Evolutionary conservation across 2,113 vertebrate genomes (phyloP).

Genomic region (Peromyscus californicus): DNA sequence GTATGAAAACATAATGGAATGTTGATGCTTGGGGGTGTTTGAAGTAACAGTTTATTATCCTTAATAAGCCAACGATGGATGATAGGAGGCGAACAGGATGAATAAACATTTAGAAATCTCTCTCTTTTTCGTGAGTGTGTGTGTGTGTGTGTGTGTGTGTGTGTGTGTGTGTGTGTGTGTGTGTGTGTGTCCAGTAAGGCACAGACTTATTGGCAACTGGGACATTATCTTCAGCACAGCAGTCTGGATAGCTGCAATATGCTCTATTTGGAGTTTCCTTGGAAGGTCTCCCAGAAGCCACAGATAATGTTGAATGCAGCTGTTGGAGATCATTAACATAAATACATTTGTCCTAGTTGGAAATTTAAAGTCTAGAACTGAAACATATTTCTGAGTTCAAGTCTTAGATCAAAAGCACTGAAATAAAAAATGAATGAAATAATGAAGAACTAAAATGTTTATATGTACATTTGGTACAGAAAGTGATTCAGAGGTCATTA

Average conservation of each 20-base stretch:
- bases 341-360: slow-evolving; percentile 72
- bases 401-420: not conserved
- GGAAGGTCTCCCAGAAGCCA: slow-evolving; percentile 72
- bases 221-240: slow-evolving; percentile 68
- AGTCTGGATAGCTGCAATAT: slow-evolving; percentile 69
- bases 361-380: slow-evolving; percentile 43
- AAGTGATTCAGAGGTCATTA: not conserved
- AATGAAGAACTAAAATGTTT: slow-evolving; percentile 19
- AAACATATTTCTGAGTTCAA: slow-evolving; percentile 25
- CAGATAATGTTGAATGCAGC: slow-evolving; percentile 65
- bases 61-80: not conserved
- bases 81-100: not conserved
- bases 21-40: not conserved
- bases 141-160: not conserved
- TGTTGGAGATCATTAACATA: slow-evolving; percentile 67
- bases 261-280: slow-evolving; percentile 69
- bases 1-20: slow-evolving; percentile 43
- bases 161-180: not conserved
- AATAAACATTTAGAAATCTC: not conserved
- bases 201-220: slow-evolving; percentile 69
- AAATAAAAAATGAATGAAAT: slow-evolving; percentile 59
- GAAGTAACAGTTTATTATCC: not conserved
- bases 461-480: not conserved
- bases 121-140: not conserved
- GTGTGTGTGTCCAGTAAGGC: not conserved